Conservation (phyloP, 1,140 invertebrate species). For the Aphis craccivora region DNA sequence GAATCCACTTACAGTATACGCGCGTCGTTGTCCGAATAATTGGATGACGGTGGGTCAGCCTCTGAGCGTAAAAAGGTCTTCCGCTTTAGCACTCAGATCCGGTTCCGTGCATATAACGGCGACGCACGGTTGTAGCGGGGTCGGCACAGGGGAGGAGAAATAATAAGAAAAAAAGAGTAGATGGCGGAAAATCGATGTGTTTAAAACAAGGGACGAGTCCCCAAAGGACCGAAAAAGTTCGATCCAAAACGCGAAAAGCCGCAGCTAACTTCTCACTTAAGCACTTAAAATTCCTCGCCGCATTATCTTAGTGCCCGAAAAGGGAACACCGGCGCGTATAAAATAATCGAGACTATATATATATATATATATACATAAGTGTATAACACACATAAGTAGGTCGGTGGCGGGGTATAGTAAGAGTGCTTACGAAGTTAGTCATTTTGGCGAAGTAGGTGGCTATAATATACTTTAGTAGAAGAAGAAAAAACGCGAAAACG, state of each 20-base stretch:
- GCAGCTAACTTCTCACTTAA: constrained; percentile 57
- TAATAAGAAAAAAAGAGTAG: not conserved
- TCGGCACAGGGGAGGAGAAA: too few relatives aligned
- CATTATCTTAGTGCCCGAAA: not conserved
- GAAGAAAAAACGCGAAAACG: too few relatives aligned
- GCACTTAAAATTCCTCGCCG: constrained; percentile 46
- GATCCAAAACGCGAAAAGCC: constrained; percentile 52
- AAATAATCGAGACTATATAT: constrained; percentile 24
- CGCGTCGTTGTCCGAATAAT: constrained; percentile 22
- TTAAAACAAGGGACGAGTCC: constrained; percentile 49
- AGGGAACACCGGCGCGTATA: not conserved
- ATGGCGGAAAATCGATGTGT: constrained; percentile 51
- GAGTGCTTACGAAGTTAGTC: not conserved
- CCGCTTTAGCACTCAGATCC: constrained; percentile 28
- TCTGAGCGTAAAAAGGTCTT: constrained; percentile 9
- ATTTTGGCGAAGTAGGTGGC: not conserved
- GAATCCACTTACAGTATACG: constrained; percentile 24
- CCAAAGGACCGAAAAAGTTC: constrained; percentile 50
- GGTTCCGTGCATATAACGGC: not conserved
- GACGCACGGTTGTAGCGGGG: not conserved
- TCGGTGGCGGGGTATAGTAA: not conserved
- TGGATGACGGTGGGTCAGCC: constrained; percentile 39
- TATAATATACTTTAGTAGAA: not conserved
- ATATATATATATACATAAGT: not conserved
- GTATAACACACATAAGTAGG: not conserved